Conservation (phyloP, 2,797 vertebrate species). For the Hipposideros larvatus region DNA sequence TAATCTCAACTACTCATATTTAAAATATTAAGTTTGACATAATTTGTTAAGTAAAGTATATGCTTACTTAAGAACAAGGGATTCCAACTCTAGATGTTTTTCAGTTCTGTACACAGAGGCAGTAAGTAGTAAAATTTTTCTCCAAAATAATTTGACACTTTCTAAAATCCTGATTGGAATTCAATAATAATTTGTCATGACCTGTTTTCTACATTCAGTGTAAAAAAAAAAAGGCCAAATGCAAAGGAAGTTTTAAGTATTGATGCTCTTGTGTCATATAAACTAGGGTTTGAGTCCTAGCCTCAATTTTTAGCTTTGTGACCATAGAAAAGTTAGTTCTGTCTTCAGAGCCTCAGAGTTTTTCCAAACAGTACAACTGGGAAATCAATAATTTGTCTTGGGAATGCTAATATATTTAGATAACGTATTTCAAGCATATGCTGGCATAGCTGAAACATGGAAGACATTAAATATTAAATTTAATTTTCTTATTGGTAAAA, state of each 20-base stretch:
- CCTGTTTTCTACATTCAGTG: background rate
- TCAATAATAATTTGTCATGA: background rate
- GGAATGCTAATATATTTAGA: background rate
- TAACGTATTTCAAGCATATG: background rate
- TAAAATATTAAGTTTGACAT: background rate
- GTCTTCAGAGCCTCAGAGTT: background rate
- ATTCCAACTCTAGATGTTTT: background rate
- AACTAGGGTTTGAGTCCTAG: background rate
- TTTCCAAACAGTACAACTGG: background rate
- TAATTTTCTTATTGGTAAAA: slow-evolving; percentile 1
- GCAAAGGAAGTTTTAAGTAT: background rate
- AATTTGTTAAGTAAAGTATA: background rate
- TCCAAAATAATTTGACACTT: slow-evolving; percentile 12
- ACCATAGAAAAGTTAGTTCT: background rate
- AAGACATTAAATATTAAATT: background rate
- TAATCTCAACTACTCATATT: slow-evolving; percentile 28
- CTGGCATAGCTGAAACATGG: background rate
- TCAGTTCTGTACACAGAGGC: background rate
- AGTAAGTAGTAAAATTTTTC: background rate
- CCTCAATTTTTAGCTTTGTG: background rate
- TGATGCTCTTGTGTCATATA: background rate
- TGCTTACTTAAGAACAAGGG: background rate
- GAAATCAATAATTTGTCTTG: background rate
- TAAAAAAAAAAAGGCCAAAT: background rate
- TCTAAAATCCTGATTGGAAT: slow-evolving; percentile 15